Evolutionary conservation across 2,113 vertebrate species (phyloP), one percentile per base, ranked within the genome.

Genomic region (Anoplopoma fimbria): DNA sequence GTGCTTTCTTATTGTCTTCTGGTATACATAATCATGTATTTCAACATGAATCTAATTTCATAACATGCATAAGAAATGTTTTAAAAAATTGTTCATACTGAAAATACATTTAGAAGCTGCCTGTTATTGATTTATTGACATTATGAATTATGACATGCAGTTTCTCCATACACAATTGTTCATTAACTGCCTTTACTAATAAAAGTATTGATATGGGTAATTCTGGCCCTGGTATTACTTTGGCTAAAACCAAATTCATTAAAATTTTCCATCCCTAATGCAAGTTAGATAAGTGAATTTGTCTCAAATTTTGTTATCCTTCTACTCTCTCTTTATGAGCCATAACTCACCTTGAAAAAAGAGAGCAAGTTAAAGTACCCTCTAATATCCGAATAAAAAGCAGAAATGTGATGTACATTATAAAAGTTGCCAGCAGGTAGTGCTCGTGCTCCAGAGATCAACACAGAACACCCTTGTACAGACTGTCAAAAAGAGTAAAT

Each of bases 341-440:
- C 64, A 67, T 45, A 38, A n/a, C 61, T 38, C 23, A 64, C 33
- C 2, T 10, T 21, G 31, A 34, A 7, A 36, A 64, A 40, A 33
- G 1, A 19, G 19, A 31, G 15, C n/a, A 29, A 10, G 8, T 29
- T 34, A 9, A 42, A 21, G 40, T 60, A 19, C 8, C 15, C 3
- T 25, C 13, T 53, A 9, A 17, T 25, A 45, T 34, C 21, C 0
- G 1, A 60, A 9, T 40, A 34, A 9, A 68, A 64, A 57, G n/a
- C n/a, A 38, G 7, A 42, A n/a, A 38, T 23, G 23, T 38, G 19
- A 58, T 6, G 4, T 4, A 36, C 6, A 5, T 1, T 25, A 1
- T 8, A 67, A 21, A 57, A 42, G 4, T 47, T n/a, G 15, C 84
- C 91, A 88, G 61, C 68, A 77, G 65, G 84, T 68, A 88, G 86